Conservation (phyloP, 2,888 invertebrate species). For the Tenodera sinensis region DNA sequence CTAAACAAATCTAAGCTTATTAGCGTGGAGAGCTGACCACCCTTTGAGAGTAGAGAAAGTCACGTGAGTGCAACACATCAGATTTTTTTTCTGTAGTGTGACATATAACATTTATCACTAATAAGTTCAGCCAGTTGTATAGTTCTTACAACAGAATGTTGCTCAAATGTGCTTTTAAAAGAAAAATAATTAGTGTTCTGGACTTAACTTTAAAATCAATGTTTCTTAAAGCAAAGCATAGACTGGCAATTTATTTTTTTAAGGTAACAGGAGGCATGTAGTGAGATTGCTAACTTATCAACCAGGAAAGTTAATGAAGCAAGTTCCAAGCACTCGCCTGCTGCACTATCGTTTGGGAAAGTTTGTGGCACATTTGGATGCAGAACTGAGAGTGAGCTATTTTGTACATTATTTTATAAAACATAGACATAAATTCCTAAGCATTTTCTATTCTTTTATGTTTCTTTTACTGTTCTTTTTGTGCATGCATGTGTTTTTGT, state of each 20-base stretch:
- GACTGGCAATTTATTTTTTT: neutral
- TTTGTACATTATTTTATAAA: neutral
- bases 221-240: neutral
- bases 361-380: slow-evolving; percentile 66
- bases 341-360: slow-evolving; percentile 70
- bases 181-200: no score
- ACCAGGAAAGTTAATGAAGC: slow-evolving; percentile 65
- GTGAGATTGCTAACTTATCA: slow-evolving; percentile 74
- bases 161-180: no score
- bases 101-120: no score
- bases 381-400: slow-evolving; percentile 58
- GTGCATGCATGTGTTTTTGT: neutral
- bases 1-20: no score
- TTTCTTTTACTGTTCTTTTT: neutral
- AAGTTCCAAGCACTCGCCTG: slow-evolving; percentile 56
- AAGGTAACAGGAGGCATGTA: slow-evolving; percentile 48
- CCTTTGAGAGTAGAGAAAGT: no score
- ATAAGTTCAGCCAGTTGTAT: no score
- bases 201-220: neutral
- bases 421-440: neutral
- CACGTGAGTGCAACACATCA: no score
- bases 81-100: no score
- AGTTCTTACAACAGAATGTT: no score
- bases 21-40: no score
- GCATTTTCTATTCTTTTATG: neutral